Base-by-base conservation (phyloP, 2,113 vertebrate genomes). In the Hepsetus odoe region DNA sequence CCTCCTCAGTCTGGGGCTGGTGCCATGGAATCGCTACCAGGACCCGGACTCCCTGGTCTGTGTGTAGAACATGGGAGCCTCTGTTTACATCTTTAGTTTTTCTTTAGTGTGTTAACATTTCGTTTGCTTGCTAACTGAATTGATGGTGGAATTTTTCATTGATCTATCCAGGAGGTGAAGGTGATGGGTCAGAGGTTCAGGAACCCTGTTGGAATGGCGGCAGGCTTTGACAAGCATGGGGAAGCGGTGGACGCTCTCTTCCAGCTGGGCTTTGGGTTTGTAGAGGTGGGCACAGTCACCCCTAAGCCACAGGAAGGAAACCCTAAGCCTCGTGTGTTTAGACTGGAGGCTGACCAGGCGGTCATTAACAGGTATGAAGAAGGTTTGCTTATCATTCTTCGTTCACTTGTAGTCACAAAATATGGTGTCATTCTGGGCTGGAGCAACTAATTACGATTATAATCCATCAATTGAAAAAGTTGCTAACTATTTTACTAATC, bases 191-290 rank as follows among this genome's bases (percentile, higher is more conserved):
- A 83, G 33, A 93, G 85, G 33, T 99, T 99, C 88, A 84, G 89
- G 87, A 99, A 99, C 84, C 98, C 98, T 0, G 61, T 99, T 74
- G 97, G 98, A 9, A 90, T 99, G 49, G 98, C 98, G 0, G 98
- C 97, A 0, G 98, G 98, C 20, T 99, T 99, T 13, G 98, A 99
- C 87, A 99, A 99, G 85, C 90, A 99, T 0, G 95, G 91, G 0
- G 95, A 98, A 82, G 98, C 96, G 0, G 91, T 98, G 78, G 96
- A 99, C 0, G 96, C 95, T 18, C 94, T 99, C 35, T 97, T 91
- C 77, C 92, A 91, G 80, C 83, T 98, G 88, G 98, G 98, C 4
- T 99, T 99, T 62, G 97, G 97, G 65, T 99, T 98, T 40, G 98
- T 99, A 62, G 98, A 99, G 83, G 92, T 99, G 12, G 98, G 98